phyloP scores from a whole-genome alignment of 1,140 invertebrate genomes.

The Dreissena polymorpha region DNA sequence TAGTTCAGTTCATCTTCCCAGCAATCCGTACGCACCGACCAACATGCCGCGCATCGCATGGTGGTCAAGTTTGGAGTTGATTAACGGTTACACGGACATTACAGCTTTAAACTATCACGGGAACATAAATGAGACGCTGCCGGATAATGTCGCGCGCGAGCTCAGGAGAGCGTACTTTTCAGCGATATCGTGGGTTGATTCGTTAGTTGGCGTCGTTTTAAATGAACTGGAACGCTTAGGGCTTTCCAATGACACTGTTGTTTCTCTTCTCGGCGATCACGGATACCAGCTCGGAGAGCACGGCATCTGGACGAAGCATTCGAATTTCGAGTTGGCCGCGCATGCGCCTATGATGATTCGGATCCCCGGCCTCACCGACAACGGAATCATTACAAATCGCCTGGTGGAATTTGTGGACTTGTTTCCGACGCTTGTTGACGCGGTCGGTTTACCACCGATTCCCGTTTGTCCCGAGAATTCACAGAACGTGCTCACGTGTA shows the following conservation, averaged over 20 bases:
- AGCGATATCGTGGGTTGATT: slow-evolving; percentile 39
- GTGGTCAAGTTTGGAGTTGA: not conserved
- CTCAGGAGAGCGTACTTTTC: slow-evolving; percentile 46
- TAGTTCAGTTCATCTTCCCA: not conserved
- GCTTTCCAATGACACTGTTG: slow-evolving; percentile 29
- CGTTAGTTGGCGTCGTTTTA: slow-evolving; percentile 37
- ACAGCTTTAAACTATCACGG: not conserved
- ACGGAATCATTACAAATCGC: slow-evolving; percentile 50
- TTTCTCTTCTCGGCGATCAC: slow-evolving; percentile 88
- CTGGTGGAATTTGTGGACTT: slow-evolving; percentile 89
- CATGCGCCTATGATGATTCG: slow-evolving; percentile 53
- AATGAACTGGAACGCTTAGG: slow-evolving; percentile 80
- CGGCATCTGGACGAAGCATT: slow-evolving; percentile 75
- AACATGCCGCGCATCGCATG: slow-evolving; percentile 7
- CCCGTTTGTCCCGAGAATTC: slow-evolving; percentile 82
- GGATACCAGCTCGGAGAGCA: slow-evolving; percentile 95
- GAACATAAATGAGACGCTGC: slow-evolving; percentile 34
- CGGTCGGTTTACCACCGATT: slow-evolving; percentile 82
- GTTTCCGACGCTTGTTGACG: slow-evolving; percentile 90
- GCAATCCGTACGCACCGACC: not conserved
- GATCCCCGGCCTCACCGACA: slow-evolving; percentile 43
- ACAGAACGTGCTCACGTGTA: slow-evolving; percentile 81
- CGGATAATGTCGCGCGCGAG: slow-evolving; percentile 14
- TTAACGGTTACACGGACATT: not conserved
- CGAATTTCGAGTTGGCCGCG: slow-evolving; percentile 42